Evolutionary conservation across 1,140 invertebrate species (phyloP).

Genomic region (Coelopa frigida): DNA sequence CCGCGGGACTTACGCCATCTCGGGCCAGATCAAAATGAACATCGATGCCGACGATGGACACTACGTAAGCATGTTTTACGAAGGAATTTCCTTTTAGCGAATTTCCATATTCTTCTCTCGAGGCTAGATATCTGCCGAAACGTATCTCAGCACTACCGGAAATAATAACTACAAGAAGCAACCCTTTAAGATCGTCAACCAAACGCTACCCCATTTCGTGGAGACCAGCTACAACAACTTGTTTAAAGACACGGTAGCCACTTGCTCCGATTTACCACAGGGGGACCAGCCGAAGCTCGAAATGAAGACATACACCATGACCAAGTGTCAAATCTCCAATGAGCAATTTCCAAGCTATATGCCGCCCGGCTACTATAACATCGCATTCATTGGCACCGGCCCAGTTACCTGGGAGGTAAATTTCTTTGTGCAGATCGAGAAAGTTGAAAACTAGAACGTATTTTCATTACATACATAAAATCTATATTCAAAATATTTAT

Average conservation of each 20-base stretch:
- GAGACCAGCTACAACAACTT: conserved; percentile 20
- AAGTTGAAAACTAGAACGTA: too few species aligned
- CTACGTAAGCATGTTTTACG: not conserved
- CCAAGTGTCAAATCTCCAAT: not conserved
- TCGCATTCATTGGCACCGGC: not conserved
- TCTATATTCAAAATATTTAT: too few species aligned
- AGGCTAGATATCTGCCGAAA: not conserved
- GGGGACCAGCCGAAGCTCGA: not conserved
- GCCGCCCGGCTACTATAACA: not conserved
- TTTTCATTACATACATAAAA: too few species aligned
- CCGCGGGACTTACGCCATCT: not conserved
- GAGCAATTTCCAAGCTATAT: not conserved
- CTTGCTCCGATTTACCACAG: conserved; percentile 3
- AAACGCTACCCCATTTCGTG: conserved; percentile 9
- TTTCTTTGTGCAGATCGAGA: not conserved
- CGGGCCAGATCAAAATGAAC: not conserved
- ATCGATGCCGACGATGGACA: not conserved
- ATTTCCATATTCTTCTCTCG: not conserved
- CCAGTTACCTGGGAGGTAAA: not conserved
- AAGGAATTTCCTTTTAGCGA: not conserved
- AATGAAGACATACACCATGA: not conserved
- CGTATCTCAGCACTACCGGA: conserved; percentile 10
- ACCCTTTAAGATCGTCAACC: conserved; percentile 18
- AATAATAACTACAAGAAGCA: conserved; percentile 22
- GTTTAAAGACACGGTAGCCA: not conserved